Evolutionary conservation across 1,140 invertebrate genomes (phyloP).

Genomic region (Zaprionus gabonicus): DNA sequence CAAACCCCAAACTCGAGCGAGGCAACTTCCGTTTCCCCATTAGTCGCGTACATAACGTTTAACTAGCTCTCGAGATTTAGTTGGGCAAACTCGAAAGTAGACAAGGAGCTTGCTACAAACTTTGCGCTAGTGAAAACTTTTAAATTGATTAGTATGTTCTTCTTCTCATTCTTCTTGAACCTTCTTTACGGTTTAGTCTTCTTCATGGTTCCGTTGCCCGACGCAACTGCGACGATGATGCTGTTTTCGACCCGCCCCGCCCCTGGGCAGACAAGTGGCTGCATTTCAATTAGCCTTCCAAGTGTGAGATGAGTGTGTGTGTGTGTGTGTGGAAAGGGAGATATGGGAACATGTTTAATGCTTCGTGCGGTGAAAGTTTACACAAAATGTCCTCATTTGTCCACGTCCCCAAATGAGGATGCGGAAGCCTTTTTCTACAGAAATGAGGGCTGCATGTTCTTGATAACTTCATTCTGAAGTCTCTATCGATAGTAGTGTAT

Average conservation of each 20-base stretch:
- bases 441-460: not conserved
- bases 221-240: not conserved
- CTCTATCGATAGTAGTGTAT: not conserved
- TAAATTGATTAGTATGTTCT: constrained; percentile 77
- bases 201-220: not conserved
- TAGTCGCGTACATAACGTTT: constrained; percentile 64
- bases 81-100: constrained; percentile 57
- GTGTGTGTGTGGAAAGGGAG: not conserved
- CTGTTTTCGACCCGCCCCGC: constrained; percentile 18
- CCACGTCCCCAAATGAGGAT: not conserved
- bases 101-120: constrained; percentile 62
- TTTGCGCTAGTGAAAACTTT: constrained; percentile 68
- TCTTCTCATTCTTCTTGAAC: not conserved
- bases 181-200: not conserved
- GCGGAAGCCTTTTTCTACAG: not conserved
- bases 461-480: not conserved
- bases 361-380: constrained; percentile 14
- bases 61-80: constrained; percentile 63
- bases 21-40: constrained; percentile 71
- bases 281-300: constrained; percentile 70
- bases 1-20: constrained; percentile 42
- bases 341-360: constrained; percentile 41
- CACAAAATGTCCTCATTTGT: not conserved
- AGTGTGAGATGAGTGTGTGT: constrained; percentile 20
- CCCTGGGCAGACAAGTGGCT: constrained; percentile 52